phyloP scores from a whole-genome alignment of 2,797 vertebrate species.

The Coluber constrictor region DNA sequence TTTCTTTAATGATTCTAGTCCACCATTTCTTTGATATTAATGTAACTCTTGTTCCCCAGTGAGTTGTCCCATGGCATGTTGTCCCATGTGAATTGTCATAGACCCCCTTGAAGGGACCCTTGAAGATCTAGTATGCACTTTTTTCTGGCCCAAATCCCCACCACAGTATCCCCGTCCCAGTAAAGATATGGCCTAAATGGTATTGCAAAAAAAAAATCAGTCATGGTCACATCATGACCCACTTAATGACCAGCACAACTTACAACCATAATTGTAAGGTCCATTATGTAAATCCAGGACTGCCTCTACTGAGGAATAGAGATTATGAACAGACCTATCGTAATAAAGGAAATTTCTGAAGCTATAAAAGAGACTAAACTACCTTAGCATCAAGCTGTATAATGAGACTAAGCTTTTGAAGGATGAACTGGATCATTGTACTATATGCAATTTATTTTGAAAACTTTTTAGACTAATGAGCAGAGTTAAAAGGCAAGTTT shows the following conservation, averaged over 20 bases:
- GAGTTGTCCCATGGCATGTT: fast-evolving
- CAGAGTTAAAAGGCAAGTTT: neutral
- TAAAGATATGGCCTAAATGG: neutral
- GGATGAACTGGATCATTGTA: neutral
- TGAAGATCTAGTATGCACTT: neutral
- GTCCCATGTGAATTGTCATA: neutral
- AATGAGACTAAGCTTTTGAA: neutral
- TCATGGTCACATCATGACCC: neutral
- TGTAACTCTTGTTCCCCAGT: no score
- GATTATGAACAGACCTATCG: neutral
- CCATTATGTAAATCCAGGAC: neutral
- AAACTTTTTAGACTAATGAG: neutral
- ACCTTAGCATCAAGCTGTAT: neutral
- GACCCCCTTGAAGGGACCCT: no score
- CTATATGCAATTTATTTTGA: neutral
- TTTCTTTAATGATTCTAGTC: no score
- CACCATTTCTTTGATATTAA: no score
- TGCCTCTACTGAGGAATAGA: neutral
- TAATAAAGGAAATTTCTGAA: neutral
- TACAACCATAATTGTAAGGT: neutral
- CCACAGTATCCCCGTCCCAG: neutral
- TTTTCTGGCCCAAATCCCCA: no score
- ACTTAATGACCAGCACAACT: neutral
- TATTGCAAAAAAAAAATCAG: neutral
- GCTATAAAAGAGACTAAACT: neutral